Percentiles rank a stretch among this genome's conserved stretches.
These are phyloP conservation scores for Opisthograptis luteolata DNA, from an alignment of 2,888 invertebrate genomes.

Conservation along the genomic window DNA sequence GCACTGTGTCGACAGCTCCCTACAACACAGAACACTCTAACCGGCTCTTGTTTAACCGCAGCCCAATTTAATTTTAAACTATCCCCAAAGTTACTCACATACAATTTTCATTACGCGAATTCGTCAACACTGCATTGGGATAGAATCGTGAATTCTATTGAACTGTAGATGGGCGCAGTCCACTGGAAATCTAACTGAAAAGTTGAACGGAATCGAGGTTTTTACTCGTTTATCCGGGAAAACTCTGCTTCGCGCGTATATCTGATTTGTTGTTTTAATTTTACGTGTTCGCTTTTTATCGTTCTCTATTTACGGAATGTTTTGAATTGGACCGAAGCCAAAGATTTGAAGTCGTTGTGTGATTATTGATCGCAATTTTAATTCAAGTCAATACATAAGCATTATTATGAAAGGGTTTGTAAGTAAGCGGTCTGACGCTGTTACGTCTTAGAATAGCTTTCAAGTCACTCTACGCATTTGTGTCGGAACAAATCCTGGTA, in stretches of 20 bases:
- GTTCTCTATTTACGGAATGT: slow-evolving; percentile 7
- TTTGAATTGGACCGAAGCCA: slow-evolving; percentile 10
- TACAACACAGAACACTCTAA: slow-evolving; percentile 35
- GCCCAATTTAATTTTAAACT: slow-evolving; percentile 51
- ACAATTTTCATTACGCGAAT: slow-evolving; percentile 60
- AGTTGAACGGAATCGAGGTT: slow-evolving; percentile 64
- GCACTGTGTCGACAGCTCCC: slow-evolving; percentile 49
- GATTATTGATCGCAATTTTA: background rate
- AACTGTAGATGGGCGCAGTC: slow-evolving; percentile 61
- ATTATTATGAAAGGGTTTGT: slow-evolving; percentile 16
- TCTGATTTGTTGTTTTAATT: slow-evolving; percentile 47
- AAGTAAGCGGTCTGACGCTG: slow-evolving; percentile 13
- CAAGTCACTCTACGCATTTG: slow-evolving; percentile 45
- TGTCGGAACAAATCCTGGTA: slow-evolving; percentile 49
- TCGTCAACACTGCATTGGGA: slow-evolving; percentile 62
- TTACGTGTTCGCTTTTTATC: slow-evolving; percentile 23
- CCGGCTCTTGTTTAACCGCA: slow-evolving; percentile 21
- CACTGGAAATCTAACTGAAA: slow-evolving; percentile 68
- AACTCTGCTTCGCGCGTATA: slow-evolving; percentile 53
- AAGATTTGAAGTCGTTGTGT: slow-evolving; percentile 3
- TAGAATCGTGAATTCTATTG: slow-evolving; percentile 67
- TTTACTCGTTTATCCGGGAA: slow-evolving; percentile 59
- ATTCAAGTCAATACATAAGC: background rate
- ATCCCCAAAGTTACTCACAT: slow-evolving; percentile 54
- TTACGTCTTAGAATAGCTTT: slow-evolving; percentile 30